Evolutionary conservation across 2,113 vertebrate genomes (phyloP), one percentile per base, ranked within the genome.

Genomic region (Elanus axillaris): DNA sequence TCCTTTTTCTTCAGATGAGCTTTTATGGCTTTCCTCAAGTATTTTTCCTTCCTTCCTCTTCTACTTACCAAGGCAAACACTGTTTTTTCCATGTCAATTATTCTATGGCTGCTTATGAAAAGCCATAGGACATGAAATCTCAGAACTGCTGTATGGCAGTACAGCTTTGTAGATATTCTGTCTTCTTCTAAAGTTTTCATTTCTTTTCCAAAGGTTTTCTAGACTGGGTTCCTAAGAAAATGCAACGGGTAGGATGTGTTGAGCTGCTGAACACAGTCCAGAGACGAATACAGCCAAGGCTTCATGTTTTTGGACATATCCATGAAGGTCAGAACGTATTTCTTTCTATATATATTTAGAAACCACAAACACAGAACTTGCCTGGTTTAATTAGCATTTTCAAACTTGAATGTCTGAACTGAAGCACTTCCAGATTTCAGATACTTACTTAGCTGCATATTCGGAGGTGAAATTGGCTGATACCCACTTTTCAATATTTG

Each of bases 201-300:
- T 36, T 93, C 55, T 82, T 92, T 82, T 29, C 25, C 45, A 14
- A 97, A 99, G 99, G 99, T 85, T 99, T 99, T 94, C 98, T 99
- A 96, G 99, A 99, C 97, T 99, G 99, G 99, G 99, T 99, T 77
- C 99, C 99, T 22, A 99, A 99, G 98, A 99, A 99, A 98, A 99
- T 99, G 99, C 99, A 99, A 96, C 98, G 99, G 16, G 99, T 99
- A 38, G 99, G 99, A 29, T 99, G 99, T 31, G 99, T 99, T 98
- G 99, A 99, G 97, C 98, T 99, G 64, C 98, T 99, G 63, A 99
- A 99, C 97, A 99, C 99, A 0, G 99, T 99, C 86, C 99, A 99
- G 98, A 98, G 99, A 85, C 98, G 99, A 82, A 99, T 99, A 81
- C 99, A 99, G 96, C 99, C 99, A 27, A 99, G 99, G 80, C 96